Conservation (phyloP, 2,113 vertebrate species). For the Syngnathoides biaculeatus region DNA sequence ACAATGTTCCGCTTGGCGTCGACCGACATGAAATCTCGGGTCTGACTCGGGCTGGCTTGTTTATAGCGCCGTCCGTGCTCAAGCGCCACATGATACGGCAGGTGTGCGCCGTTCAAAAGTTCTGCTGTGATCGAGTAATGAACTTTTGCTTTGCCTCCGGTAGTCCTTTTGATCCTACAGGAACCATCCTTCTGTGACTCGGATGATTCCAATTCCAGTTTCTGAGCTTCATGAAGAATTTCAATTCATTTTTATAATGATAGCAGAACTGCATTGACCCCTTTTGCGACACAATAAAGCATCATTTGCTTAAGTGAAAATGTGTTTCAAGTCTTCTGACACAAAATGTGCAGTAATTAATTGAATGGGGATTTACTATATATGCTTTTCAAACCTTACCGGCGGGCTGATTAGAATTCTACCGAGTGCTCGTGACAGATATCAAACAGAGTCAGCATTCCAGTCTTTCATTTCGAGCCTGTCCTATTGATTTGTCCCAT, state of each 20-base stretch:
- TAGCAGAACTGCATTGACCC: not conserved
- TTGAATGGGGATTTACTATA: constrained; percentile 9
- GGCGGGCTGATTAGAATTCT: constrained; percentile 22
- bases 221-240: not conserved
- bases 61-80: not conserved
- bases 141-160: not conserved
- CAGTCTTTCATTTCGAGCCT: constrained; percentile 39
- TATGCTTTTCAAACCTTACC: constrained; percentile 9
- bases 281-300: not conserved
- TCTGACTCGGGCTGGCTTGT: constrained; percentile 38
- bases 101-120: not conserved
- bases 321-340: not conserved
- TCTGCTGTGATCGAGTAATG: not conserved
- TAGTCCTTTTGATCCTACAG: not conserved
- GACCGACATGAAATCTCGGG: constrained; percentile 40
- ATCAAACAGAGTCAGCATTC: constrained; percentile 44
- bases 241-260: not conserved
- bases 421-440: constrained; percentile 31
- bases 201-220: not conserved
- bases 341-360: not conserved
- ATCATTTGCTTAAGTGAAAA: not conserved
- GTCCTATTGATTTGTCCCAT: constrained; percentile 57
- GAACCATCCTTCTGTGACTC: not conserved
- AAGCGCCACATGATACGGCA: not conserved
- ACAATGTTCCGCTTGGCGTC: constrained; percentile 60